These are phyloP conservation scores for Sebastes iracundus DNA, from an alignment of 2,797 vertebrate species.

Conservation along the genomic window DNA sequence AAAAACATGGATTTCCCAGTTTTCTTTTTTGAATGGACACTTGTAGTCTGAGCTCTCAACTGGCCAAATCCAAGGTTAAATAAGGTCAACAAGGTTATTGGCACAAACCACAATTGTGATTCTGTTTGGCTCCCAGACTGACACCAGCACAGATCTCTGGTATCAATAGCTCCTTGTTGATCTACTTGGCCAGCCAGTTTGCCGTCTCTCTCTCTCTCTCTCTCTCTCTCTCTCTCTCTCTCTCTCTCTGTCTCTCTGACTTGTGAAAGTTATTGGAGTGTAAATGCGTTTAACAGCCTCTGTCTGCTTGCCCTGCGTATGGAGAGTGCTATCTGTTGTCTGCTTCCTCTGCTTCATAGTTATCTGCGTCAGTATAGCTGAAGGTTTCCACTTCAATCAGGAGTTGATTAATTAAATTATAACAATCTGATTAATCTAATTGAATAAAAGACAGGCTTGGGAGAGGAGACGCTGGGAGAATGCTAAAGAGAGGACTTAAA, in stretches of 20 bases:
- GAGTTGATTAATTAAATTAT: neutral
- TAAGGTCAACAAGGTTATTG: constrained; percentile 75
- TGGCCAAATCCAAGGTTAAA: constrained; percentile 75
- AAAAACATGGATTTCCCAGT: constrained; percentile 54
- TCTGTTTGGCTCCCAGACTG: constrained; percentile 65
- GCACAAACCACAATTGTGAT: constrained; percentile 80
- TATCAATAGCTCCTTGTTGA: constrained; percentile 80
- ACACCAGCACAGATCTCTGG: constrained; percentile 68
- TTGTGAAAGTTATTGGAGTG: constrained; percentile 81
- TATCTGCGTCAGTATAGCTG: neutral
- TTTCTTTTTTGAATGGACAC: constrained; percentile 68
- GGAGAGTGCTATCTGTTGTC: constrained; percentile 49
- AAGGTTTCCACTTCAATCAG: constrained; percentile 5
- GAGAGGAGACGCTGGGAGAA: neutral
- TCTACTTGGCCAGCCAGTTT: constrained; percentile 53
- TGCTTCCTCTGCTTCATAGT: constrained; percentile 30
- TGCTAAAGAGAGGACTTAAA: neutral
- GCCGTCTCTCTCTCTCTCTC: constrained; percentile 33
- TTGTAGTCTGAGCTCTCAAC: constrained; percentile 66
- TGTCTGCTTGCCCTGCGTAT: constrained; percentile 53
- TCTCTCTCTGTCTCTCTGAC: constrained; percentile 49
- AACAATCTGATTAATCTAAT: neutral
- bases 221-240: neutral
- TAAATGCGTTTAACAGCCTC: constrained; percentile 76
- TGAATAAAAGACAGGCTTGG: neutral